These are phyloP conservation scores for Polydesmus complanatus DNA, from an alignment of 2,888 invertebrate species.

Conservation along the genomic window DNA sequence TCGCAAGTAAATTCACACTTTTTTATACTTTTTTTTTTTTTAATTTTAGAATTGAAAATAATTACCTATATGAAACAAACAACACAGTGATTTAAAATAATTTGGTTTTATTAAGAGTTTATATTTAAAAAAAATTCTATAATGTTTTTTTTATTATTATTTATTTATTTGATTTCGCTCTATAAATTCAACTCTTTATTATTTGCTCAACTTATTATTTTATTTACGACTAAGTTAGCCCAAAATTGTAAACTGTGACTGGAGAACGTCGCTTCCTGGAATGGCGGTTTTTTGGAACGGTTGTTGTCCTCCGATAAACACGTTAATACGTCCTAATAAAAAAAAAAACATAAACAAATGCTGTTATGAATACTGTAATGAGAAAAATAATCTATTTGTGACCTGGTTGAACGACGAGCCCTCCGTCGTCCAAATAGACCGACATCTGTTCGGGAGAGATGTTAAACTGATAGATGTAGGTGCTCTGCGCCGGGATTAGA, in stretches of 20 bases:
- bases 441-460: constrained; percentile 12
- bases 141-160: too few relatives aligned
- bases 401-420: constrained; percentile 15
- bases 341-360: neutral
- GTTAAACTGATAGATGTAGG: neutral
- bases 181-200: too few relatives aligned
- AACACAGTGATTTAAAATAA: too few relatives aligned
- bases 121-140: too few relatives aligned
- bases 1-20: too few relatives aligned
- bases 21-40: too few relatives aligned
- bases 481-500: constrained; percentile 5
- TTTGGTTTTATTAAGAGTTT: too few relatives aligned
- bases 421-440: constrained; percentile 13
- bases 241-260: neutral
- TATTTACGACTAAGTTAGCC: too few relatives aligned
- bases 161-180: too few relatives aligned
- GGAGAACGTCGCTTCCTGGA: constrained; percentile 11
- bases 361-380: neutral
- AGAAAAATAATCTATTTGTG: neutral
- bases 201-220: too few relatives aligned
- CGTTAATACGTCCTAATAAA: constrained; percentile 9
- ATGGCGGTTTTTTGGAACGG: constrained; percentile 11
- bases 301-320: constrained; percentile 18
- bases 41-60: too few relatives aligned
- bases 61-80: too few relatives aligned